Evolutionary conservation across 2,797 vertebrate genomes (phyloP).

Genomic region (Apogon hyalosoma): DNA sequence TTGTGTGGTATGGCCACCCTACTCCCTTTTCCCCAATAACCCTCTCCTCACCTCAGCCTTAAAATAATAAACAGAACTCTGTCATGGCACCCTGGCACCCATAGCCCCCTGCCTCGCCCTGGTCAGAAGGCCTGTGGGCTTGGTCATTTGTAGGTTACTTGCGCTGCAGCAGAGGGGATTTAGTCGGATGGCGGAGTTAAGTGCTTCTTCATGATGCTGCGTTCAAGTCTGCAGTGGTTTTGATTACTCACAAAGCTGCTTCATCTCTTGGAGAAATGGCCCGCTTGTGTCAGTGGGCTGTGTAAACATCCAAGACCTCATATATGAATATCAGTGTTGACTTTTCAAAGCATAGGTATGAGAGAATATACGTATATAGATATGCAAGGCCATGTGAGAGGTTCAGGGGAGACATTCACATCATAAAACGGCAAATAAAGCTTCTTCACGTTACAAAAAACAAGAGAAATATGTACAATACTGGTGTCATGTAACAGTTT

Average conservation of each 20-base stretch:
- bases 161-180: conserved; percentile 44
- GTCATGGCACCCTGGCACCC: conserved; percentile 62
- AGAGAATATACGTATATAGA: conserved; percentile 32
- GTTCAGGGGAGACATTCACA: conserved; percentile 15
- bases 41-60: conserved; percentile 69
- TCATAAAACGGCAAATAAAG: conserved; percentile 12
- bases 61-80: conserved; percentile 74
- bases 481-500: not conserved
- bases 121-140: too few relatives aligned
- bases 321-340: conserved; percentile 61
- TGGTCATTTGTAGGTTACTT: conserved; percentile 58
- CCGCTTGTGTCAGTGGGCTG: conserved; percentile 63
- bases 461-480: conserved; percentile 5
- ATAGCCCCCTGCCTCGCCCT: conserved; percentile 26
- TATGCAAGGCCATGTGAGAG: conserved; percentile 28
- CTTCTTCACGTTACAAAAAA: not conserved
- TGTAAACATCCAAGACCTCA: conserved; percentile 58
- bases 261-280: conserved; percentile 61
- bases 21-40: conserved; percentile 49
- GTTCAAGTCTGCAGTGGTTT: conserved; percentile 55
- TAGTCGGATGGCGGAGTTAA: conserved; percentile 54
- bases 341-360: conserved; percentile 59
- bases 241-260: conserved; percentile 71
- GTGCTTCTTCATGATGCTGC: conserved; percentile 62
- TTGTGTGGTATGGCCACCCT: conserved; percentile 46